Evolutionary conservation across 2,113 vertebrate species (phyloP).

Genomic region (Dipodomys ordii): DNA sequence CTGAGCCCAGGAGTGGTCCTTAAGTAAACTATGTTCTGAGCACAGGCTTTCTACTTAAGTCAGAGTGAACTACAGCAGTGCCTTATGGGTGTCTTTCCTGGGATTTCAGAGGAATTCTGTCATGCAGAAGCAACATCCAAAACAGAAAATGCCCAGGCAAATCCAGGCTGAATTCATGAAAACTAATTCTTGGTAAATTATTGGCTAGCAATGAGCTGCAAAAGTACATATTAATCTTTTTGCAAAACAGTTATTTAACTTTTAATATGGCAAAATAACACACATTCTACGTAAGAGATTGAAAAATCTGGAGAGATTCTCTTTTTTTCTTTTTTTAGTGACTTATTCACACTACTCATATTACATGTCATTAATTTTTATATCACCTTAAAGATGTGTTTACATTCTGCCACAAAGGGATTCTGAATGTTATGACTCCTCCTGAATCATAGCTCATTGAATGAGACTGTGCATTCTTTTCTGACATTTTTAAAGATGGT

Average conservation of each 20-base stretch:
- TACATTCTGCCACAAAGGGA: too few relatives aligned
- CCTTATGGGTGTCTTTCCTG: not conserved
- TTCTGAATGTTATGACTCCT: accelerated
- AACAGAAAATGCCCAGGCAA: not conserved
- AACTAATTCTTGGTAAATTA: not conserved
- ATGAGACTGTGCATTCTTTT: too few relatives aligned
- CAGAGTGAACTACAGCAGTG: not conserved
- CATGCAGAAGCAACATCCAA: not conserved
- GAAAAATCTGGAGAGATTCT: not conserved
- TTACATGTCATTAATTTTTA: not conserved
- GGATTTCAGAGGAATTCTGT: not conserved
- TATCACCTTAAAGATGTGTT: not conserved
- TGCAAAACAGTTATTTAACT: not conserved
- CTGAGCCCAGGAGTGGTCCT: too few relatives aligned
- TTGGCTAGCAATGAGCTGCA: not conserved
- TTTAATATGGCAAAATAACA: not conserved
- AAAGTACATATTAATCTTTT: not conserved
- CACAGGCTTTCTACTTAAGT: not conserved
- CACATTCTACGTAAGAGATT: not conserved
- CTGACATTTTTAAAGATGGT: not conserved
- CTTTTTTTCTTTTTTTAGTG: not conserved
- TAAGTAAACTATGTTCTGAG: not conserved
- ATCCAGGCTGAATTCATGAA: not conserved
- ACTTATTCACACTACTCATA: not conserved
- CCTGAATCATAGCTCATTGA: too few relatives aligned